phyloP scores from a whole-genome alignment of 2,113 vertebrate species.

The Lophura nycthemera region DNA sequence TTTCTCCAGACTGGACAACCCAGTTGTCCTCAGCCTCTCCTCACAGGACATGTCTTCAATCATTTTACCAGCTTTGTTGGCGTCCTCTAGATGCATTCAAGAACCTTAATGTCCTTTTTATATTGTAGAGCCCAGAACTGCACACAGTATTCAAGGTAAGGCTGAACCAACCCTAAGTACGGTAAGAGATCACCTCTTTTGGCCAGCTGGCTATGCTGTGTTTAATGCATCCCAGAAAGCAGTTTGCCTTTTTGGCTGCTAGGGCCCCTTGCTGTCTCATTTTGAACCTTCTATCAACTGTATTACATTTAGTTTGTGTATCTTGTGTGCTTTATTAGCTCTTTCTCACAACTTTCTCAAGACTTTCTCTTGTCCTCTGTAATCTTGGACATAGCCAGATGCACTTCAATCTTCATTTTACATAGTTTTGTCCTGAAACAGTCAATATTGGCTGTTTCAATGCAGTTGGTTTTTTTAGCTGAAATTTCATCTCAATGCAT shows the following conservation, averaged over 20 bases:
- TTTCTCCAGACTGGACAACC: background rate
- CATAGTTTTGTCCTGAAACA: background rate
- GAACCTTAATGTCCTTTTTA: background rate
- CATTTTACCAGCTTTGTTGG: background rate
- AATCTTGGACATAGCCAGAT: background rate
- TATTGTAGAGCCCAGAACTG: background rate
- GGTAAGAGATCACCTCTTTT: background rate
- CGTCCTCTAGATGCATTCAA: background rate
- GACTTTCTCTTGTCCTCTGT: background rate
- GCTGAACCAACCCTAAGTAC: background rate
- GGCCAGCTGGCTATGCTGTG: background rate
- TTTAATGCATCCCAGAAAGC: background rate
- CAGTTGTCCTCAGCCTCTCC: background rate
- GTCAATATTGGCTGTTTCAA: background rate
- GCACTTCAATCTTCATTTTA: background rate
- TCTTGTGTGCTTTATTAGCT: background rate
- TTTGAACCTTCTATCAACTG: background rate
- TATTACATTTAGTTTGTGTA: background rate
- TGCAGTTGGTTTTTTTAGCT: background rate
- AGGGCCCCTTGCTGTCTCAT: background rate
- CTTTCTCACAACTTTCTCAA: background rate
- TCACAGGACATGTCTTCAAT: background rate
- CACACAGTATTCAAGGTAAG: background rate
- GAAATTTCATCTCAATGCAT: background rate
- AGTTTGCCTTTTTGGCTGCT: background rate